Base-by-base conservation (phyloP, 2,888 invertebrate genomes). In the Zygothrica quintamaculata region DNA sequence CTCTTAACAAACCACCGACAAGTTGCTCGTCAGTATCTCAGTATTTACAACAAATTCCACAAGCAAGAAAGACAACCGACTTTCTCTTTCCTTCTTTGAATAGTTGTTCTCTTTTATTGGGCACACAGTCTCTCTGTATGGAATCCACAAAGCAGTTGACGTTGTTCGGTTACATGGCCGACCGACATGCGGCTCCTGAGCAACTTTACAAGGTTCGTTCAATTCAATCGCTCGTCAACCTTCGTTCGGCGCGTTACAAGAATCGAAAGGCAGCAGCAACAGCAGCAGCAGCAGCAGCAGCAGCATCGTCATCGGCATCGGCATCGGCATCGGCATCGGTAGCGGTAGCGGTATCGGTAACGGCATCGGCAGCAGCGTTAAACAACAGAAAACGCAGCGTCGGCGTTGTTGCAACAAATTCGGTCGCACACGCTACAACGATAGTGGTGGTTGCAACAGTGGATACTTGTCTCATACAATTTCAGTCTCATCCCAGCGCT, bases 401-500 rank as follows among this genome's bases (percentile, higher is more conserved):
- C 58, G 61, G 37, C 65, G 51, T 65, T 47, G 64, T 52, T 74
- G 64, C 72, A 67, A 70, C 68, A 59, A n/a, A 57, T 44, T 61
- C 61, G 55, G 47, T 61, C 53, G 58, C 57, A 59, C 25, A 58
- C 72, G 70, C 44, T 11, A 40, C 56, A 42, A 52, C 36, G 39
- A 58, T 68, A 58, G 67, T 65, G 57, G 72, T 58, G 68, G 69
- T 55, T 50, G 29, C 57, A 37, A 48, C 75, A 42, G 59, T 66
- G 46, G 56, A 60, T 9, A 70, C 53, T 58, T 64, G 60, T 48
- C 59, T 53, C 62, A 65, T 29, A 39, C 72, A 52, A 34, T 64
- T 69, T 82, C 74, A 88, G 88, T 86, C 88, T 88, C 88, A 87
- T 77, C 77, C 84, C 84, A 87, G 72, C 88, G 73, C 77, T 84